Conservation (phyloP, 2,888 invertebrate species). For the Tenthredo scrophulariae region DNA sequence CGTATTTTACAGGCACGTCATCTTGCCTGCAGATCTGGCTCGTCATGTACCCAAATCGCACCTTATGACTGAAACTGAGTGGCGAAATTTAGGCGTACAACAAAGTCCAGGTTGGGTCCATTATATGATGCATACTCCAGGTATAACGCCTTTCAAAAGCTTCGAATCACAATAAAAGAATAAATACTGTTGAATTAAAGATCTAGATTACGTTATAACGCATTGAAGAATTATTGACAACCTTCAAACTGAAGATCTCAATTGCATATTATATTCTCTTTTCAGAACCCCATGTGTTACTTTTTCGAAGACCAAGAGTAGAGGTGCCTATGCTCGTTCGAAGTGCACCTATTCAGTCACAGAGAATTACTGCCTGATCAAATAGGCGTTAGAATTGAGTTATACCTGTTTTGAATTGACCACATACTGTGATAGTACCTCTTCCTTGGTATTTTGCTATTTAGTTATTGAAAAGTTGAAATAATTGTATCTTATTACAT, state of each 20-base stretch:
- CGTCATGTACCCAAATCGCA: conserved; percentile 93
- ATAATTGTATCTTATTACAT: conserved; percentile 1
- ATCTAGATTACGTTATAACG: neutral
- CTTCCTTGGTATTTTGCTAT: conserved; percentile 31
- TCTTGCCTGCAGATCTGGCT: conserved; percentile 91
- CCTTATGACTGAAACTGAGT: conserved; percentile 96
- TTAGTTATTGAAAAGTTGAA: conserved; percentile 17
- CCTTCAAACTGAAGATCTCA: neutral
- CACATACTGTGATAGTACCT: conserved; percentile 33
- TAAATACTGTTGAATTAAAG: neutral
- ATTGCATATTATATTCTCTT: conserved; percentile 56
- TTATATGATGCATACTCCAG: conserved; percentile 94
- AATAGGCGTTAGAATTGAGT: neutral
- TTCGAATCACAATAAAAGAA: neutral
- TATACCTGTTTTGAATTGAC: neutral
- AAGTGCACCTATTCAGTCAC: conserved; percentile 41
- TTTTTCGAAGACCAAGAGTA: conserved; percentile 85
- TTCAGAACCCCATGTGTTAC: conserved; percentile 90
- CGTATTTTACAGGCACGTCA: conserved; percentile 87
- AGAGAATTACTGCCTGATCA: conserved; percentile 51
- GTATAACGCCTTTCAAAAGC: conserved; percentile 60
- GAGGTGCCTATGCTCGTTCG: conserved; percentile 59
- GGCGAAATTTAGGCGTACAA: conserved; percentile 96
- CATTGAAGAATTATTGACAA: neutral
- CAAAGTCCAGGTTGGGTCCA: conserved; percentile 95